A percentile compares a stretch with the other conserved stretches of the same genome.
These are phyloP conservation scores for Eupithecia exiguata DNA, from an alignment of 2,888 invertebrate species.

Conservation along the genomic window DNA sequence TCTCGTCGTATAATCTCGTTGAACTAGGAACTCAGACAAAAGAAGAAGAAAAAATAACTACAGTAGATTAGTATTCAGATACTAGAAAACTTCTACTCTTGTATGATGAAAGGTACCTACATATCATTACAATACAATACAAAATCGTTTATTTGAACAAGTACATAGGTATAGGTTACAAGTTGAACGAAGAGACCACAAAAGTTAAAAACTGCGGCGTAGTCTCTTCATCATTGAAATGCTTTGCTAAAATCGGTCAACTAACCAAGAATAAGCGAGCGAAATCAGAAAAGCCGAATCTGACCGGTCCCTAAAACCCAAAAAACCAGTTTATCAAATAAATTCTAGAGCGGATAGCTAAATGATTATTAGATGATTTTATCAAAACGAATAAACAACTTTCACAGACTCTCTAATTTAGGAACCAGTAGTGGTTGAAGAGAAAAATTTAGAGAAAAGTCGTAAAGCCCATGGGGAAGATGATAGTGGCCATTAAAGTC, in stretches of 20 bases:
- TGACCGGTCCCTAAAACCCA: constrained; percentile 1
- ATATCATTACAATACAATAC: too few relatives aligned
- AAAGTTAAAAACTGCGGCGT: too few relatives aligned
- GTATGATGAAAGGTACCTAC: background rate
- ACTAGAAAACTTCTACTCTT: background rate
- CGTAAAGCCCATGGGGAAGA: constrained; percentile 8
- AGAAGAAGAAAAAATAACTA: background rate
- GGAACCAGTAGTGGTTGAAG: constrained; percentile 24
- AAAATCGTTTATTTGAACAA: too few relatives aligned
- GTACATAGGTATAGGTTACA: too few relatives aligned
- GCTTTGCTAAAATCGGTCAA: background rate
- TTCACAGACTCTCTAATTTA: constrained; percentile 61
- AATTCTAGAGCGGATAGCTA: constrained; percentile 35
- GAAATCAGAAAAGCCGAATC: background rate
- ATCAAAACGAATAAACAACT: constrained; percentile 58
- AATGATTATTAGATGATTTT: constrained; percentile 34
- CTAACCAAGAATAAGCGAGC: constrained; percentile 1
- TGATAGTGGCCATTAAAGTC: constrained; percentile 9
- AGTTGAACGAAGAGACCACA: too few relatives aligned
- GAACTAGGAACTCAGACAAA: background rate
- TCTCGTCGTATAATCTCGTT: background rate
- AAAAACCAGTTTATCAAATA: constrained; percentile 30
- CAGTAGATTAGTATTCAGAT: background rate
- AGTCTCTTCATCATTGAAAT: background rate
- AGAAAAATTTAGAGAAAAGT: constrained; percentile 15